phyloP scores from a whole-genome alignment of 2,888 invertebrate genomes.

The Rhyacophila evoluta region DNA sequence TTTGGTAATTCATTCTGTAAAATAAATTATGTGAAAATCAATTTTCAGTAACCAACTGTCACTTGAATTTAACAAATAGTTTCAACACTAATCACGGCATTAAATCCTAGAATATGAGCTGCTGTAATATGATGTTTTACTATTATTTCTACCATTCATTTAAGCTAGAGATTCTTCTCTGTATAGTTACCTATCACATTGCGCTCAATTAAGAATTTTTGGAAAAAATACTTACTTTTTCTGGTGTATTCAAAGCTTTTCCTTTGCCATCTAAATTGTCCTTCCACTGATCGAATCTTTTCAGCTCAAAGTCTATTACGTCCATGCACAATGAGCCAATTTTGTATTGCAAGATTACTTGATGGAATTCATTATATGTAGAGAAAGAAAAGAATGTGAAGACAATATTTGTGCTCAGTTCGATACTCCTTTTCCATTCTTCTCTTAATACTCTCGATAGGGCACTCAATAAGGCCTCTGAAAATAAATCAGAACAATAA shows the following conservation, averaged over 20 bases:
- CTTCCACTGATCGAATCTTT: slow-evolving; percentile 94
- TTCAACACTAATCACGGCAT: too few relatives aligned
- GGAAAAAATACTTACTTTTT: slow-evolving; percentile 60
- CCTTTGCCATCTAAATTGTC: slow-evolving; percentile 72
- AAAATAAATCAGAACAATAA: slow-evolving; percentile 58
- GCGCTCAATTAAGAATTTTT: too few relatives aligned
- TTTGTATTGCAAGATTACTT: slow-evolving; percentile 94
- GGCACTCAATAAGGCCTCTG: slow-evolving; percentile 94
- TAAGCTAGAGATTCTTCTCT: too few relatives aligned
- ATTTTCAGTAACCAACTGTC: slow-evolving; percentile 8
- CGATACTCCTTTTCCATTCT: slow-evolving; percentile 97
- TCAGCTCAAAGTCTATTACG: slow-evolving; percentile 94
- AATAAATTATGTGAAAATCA: slow-evolving; percentile 36
- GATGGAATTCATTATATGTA: slow-evolving; percentile 94
- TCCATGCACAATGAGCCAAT: slow-evolving; percentile 98
- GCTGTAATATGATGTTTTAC: too few relatives aligned
- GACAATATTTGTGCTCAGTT: slow-evolving; percentile 95
- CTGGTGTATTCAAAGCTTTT: slow-evolving; percentile 62
- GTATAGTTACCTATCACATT: too few relatives aligned
- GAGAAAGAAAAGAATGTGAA: slow-evolving; percentile 98
- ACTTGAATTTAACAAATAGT: too few relatives aligned
- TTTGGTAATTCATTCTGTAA: slow-evolving; percentile 75
- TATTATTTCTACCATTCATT: too few relatives aligned
- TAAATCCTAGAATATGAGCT: too few relatives aligned
- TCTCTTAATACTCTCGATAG: slow-evolving; percentile 95